Conservation (phyloP, 2,113 vertebrate species). For the Odontesthes bonariensis region DNA sequence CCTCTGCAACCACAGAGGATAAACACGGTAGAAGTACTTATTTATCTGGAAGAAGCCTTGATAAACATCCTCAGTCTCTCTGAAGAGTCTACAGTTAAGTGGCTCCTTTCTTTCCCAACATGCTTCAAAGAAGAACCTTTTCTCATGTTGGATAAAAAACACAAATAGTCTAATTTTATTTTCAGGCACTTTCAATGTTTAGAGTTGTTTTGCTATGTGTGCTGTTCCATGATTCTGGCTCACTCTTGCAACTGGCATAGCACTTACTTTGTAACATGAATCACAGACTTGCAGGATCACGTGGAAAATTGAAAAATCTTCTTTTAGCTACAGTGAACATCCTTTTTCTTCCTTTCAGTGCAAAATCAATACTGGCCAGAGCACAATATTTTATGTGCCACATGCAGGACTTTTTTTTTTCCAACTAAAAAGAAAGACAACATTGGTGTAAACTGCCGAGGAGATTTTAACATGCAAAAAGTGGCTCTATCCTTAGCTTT, state of each 20-base stretch:
- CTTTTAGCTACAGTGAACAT: slow-evolving; percentile 51
- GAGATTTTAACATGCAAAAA: slow-evolving; percentile 23
- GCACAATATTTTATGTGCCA: slow-evolving; percentile 5
- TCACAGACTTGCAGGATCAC: slow-evolving; percentile 38
- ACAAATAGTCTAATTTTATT: slow-evolving; percentile 45
- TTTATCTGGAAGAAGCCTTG: slow-evolving; percentile 25
- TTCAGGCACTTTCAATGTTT: slow-evolving; percentile 41
- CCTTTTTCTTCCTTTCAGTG: slow-evolving; percentile 61
- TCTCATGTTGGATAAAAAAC: slow-evolving; percentile 35
- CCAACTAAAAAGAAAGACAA: slow-evolving; percentile 34
- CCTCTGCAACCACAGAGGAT: slow-evolving; percentile 13
- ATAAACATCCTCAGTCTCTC: slow-evolving; percentile 32
- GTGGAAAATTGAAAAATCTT: slow-evolving; percentile 45
- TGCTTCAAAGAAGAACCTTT: slow-evolving; percentile 49
- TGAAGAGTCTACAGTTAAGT: slow-evolving; percentile 30
- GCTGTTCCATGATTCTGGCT: slow-evolving; percentile 19
- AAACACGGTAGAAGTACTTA: slow-evolving; percentile 6
- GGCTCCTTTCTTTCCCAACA: slow-evolving; percentile 36
- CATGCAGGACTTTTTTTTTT: neutral
- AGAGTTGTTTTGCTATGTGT: slow-evolving; percentile 37
- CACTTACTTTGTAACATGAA: slow-evolving; percentile 42
- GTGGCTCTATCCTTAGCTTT: slow-evolving; percentile 4
- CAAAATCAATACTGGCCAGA: slow-evolving; percentile 69
- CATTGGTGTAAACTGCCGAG: slow-evolving; percentile 37
- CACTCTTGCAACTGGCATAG: slow-evolving; percentile 15